Conservation (phyloP, 1,140 invertebrate species). For the Zaprionus gabonicus region DNA sequence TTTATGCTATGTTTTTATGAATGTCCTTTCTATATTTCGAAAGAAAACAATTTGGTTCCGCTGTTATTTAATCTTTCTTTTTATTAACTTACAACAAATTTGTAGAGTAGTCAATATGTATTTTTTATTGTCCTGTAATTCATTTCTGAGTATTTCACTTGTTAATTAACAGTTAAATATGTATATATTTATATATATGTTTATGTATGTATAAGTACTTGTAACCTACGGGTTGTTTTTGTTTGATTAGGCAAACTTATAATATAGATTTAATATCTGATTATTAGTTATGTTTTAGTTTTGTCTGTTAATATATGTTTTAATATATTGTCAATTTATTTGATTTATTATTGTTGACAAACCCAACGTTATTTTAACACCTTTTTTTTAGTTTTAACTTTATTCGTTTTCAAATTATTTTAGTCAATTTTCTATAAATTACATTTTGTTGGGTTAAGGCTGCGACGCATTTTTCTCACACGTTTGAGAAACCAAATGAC, state of each 20-base stretch:
- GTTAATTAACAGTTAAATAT: slow-evolving; percentile 37
- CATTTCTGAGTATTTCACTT: slow-evolving; percentile 62
- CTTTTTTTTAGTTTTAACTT: background rate
- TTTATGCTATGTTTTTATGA: background rate
- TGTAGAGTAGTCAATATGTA: slow-evolving; percentile 45
- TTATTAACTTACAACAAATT: slow-evolving; percentile 56
- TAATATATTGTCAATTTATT: slow-evolving; percentile 1
- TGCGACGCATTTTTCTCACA: slow-evolving; percentile 3
- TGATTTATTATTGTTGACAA: background rate
- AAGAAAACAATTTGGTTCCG: slow-evolving; percentile 6
- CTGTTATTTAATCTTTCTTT: slow-evolving; percentile 23
- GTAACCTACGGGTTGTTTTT: slow-evolving; percentile 21
- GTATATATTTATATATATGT: slow-evolving; percentile 32
- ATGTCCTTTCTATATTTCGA: background rate
- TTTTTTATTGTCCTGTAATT: slow-evolving; percentile 68
- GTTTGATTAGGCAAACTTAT: slow-evolving; percentile 17
- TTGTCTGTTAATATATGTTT: background rate
- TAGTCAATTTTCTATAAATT: background rate
- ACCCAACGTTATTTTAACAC: background rate
- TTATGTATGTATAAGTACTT: slow-evolving; percentile 17
- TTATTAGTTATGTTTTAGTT: background rate
- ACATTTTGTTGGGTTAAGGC: slow-evolving; percentile 4
- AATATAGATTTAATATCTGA: slow-evolving; percentile 16
- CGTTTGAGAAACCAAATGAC: background rate
- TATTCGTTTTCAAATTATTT: background rate